These are phyloP conservation scores for Ophioninae sp. DNA, from an alignment of 2,888 invertebrate species.

Conservation along the genomic window DNA sequence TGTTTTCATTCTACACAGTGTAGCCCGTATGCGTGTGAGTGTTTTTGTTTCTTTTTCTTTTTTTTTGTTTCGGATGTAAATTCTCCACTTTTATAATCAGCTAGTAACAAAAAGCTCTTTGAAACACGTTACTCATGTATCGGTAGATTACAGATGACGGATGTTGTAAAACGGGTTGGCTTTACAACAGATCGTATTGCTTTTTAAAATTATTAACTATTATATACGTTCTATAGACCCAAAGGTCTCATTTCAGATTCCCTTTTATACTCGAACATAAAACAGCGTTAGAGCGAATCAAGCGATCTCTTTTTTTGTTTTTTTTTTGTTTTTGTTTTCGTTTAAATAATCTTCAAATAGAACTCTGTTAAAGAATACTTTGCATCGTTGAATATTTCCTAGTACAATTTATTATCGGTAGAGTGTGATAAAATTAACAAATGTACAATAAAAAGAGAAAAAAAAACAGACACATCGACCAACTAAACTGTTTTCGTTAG, in stretches of 20 bases:
- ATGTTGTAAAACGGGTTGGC: conserved; percentile 44
- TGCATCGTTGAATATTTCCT: conserved; percentile 46
- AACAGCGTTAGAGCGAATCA: conserved; percentile 32
- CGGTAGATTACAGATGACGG: conserved; percentile 43
- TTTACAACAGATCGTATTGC: conserved; percentile 52
- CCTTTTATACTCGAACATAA: conserved; percentile 54
- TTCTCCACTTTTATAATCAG: conserved; percentile 45
- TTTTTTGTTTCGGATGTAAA: conserved; percentile 30
- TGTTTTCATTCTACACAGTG: conserved; percentile 26
- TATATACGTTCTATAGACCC: conserved; percentile 30
- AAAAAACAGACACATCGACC: conserved; percentile 39
- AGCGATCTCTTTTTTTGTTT: conserved; percentile 15
- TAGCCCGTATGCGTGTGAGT: conserved; percentile 4
- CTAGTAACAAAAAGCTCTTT: conserved; percentile 40
- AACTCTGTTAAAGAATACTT: conserved; percentile 52
- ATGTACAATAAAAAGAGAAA: conserved; percentile 52
- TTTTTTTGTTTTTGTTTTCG: conserved; percentile 16
- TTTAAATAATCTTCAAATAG: conserved; percentile 31
- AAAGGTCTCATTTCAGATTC: conserved; percentile 55
- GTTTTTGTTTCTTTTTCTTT: conserved; percentile 29
- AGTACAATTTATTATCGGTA: conserved; percentile 42
- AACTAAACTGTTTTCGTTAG: conserved; percentile 51
- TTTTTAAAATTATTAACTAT: conserved; percentile 46
- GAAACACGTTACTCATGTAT: conserved; percentile 10
- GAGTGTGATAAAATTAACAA: conserved; percentile 54